A percentile compares a stretch with the other conserved stretches of the same genome.
These are phyloP conservation scores for Parapristionchus giblindavisi DNA, from an alignment of 2,888 invertebrate species.

Conservation along the genomic window DNA sequence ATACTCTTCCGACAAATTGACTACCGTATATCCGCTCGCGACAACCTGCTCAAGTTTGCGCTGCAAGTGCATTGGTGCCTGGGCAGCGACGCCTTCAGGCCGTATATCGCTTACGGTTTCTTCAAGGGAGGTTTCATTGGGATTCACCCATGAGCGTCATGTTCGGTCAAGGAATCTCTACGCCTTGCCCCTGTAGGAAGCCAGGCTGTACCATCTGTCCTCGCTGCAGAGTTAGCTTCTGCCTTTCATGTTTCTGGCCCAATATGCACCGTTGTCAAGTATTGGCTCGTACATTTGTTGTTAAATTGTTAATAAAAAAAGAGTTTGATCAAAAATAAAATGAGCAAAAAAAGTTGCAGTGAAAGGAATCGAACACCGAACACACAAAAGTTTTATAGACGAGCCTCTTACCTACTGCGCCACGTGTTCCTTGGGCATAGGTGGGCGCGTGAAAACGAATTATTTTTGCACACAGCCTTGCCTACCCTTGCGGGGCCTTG, in stretches of 20 bases:
- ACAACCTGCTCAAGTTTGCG: neutral
- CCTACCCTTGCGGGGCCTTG: no score
- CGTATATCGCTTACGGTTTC: neutral
- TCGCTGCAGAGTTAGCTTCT: neutral
- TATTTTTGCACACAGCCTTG: no score
- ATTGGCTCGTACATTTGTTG: no score
- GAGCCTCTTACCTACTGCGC: no score
- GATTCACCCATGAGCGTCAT: neutral
- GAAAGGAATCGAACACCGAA: no score
- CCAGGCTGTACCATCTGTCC: neutral
- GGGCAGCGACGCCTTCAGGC: conserved; percentile 2
- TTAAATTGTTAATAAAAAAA: no score
- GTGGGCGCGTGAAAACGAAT: no score
- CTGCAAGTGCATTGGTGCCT: conserved; percentile 1
- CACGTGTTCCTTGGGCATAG: no score
- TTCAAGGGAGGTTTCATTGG: neutral
- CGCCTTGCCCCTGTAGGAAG: neutral
- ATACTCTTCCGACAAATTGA: neutral
- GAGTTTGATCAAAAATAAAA: no score
- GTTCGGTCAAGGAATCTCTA: neutral
- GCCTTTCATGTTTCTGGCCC: conserved; percentile 6
- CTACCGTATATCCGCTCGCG: neutral
- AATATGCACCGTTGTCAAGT: neutral
- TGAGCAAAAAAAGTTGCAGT: no score
- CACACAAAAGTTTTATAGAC: no score